phyloP scores from a whole-genome alignment of 2,113 vertebrate genomes.

The Epinephelus cyanopodus region DNA sequence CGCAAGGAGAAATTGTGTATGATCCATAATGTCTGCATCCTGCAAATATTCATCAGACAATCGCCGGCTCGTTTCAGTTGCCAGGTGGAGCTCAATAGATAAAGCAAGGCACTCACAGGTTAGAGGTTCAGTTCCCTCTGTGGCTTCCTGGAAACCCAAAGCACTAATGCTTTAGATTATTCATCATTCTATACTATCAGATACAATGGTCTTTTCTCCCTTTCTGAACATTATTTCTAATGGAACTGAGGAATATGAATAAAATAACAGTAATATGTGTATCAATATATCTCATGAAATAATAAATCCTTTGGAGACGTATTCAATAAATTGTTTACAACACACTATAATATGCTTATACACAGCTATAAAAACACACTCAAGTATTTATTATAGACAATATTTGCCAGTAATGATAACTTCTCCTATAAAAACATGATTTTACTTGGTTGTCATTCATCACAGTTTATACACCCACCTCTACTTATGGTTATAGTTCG shows the following conservation, averaged over 20 bases:
- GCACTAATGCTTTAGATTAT: neutral
- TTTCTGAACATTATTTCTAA: neutral
- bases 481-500: neutral
- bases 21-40: conserved; percentile 61
- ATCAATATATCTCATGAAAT: neutral
- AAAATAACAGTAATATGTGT: neutral
- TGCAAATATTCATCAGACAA: conserved; percentile 46
- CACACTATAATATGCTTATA: too few species aligned
- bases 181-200: neutral
- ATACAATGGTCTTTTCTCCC: neutral
- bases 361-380: neutral
- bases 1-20: conserved; percentile 46
- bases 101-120: conserved; percentile 24
- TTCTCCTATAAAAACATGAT: neutral
- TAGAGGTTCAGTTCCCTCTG: conserved; percentile 41
- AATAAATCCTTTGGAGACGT: neutral
- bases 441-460: neutral
- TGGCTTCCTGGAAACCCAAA: neutral
- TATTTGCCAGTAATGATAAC: neutral
- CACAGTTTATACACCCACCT: neutral
- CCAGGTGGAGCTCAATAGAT: conserved; percentile 19
- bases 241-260: neutral
- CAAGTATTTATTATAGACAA: neutral
- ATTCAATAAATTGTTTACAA: neutral
- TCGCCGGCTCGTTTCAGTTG: neutral